Conservation (phyloP, 2,888 invertebrate species). For the Epicampocera succincta region DNA sequence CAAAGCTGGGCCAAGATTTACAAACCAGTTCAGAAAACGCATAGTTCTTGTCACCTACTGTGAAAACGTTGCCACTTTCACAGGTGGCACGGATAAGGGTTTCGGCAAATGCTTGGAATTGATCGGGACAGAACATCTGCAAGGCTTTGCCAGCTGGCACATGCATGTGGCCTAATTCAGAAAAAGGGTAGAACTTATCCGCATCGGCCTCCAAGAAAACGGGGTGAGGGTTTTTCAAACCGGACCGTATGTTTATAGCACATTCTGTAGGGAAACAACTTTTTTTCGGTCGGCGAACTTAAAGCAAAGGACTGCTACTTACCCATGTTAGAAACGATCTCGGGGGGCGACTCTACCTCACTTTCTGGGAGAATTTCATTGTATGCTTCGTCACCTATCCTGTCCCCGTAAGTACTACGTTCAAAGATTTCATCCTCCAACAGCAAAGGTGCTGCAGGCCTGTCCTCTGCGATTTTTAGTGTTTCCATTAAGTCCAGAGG, state of each 20-base stretch:
- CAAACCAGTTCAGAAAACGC: slow-evolving; percentile 79
- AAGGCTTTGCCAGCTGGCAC: slow-evolving; percentile 73
- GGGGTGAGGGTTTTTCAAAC: slow-evolving; percentile 83
- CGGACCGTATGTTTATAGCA: slow-evolving; percentile 74
- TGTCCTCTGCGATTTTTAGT: slow-evolving; percentile 45
- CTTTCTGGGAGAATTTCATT: slow-evolving; percentile 30
- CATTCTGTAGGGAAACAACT: slow-evolving; percentile 70
- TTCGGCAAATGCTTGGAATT: slow-evolving; percentile 73
- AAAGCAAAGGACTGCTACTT: slow-evolving; percentile 12
- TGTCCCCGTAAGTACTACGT: slow-evolving; percentile 37
- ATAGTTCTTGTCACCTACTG: slow-evolving; percentile 73
- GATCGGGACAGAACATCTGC: slow-evolving; percentile 78
- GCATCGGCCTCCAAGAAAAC: slow-evolving; percentile 82
- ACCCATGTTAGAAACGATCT: slow-evolving; percentile 72
- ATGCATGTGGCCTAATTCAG: slow-evolving; percentile 74
- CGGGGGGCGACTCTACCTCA: slow-evolving; percentile 55
- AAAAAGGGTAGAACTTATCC: slow-evolving; percentile 75
- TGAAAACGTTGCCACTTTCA: slow-evolving; percentile 76
- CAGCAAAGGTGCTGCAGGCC: slow-evolving; percentile 70
- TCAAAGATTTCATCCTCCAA: slow-evolving; percentile 69
- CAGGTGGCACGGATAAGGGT: slow-evolving; percentile 77
- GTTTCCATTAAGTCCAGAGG: slow-evolving; percentile 64
- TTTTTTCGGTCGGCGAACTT: neutral
- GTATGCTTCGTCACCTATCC: too few species aligned
- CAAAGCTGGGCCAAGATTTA: slow-evolving; percentile 76